Base-by-base conservation (phyloP, 2,797 vertebrate species). In the Xiphorhynchus erythropygius region DNA sequence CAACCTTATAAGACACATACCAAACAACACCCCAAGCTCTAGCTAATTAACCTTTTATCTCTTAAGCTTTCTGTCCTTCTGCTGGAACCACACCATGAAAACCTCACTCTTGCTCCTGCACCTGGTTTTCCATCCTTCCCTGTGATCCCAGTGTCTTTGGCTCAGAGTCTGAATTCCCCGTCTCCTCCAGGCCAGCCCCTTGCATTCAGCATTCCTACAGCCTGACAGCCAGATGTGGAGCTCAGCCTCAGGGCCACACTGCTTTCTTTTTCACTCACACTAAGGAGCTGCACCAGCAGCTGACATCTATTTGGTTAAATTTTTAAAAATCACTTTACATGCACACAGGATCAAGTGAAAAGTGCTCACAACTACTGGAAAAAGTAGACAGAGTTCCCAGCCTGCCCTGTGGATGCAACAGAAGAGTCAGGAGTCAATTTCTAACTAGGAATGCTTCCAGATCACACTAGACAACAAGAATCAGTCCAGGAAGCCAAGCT, bases 21-120 rank as follows among this genome's bases (percentile, higher is more conserved):
- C 79, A 75, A 94, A 83, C 57, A 89, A 23, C 82, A 85, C 60
- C 50, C 64, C 28, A 71, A 84, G 53, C 55, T 89, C 73, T 76
- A n/a, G 11, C 9, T 84, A 92, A 92, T 92, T 83, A 94, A 81
- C 25, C 18, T 88, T 93, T 78, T 95, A 83, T 91, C 84, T 94
- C 39, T 37, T 53, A 75, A 84, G 55, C 32, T 81, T 46, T 76
- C 73, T 90, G 57, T 76, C 59, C 22, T 70, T 79, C 63, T 74
- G 37, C 69, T 91, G 62, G 69, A 83, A 65, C 41, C 9, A 1
- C 18, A 77, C n/a, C 37, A 25, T 27, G 46, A 73, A 95, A 90
- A 80, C 57, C 55, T 52, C 2, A 0, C 13, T 49, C 33, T 79
- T 87, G 10, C 28, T 92, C 62, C 82, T 77, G 35, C 93, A 92